Evolutionary conservation across 2,113 vertebrate genomes (phyloP).

Genomic region (Aphyosemion australe): DNA sequence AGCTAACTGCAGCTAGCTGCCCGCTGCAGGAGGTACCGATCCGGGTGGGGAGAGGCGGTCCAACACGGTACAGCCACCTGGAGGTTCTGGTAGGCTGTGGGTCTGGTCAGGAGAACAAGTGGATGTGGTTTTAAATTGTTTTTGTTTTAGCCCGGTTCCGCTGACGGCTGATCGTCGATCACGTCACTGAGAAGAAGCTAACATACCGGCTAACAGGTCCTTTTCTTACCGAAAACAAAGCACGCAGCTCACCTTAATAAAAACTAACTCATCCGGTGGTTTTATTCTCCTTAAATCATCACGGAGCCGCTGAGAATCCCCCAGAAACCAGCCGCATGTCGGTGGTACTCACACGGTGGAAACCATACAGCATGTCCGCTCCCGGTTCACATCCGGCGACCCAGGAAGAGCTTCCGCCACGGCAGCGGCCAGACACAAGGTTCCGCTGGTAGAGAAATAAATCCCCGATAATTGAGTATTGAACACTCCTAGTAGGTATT

Average conservation of each 20-base stretch:
- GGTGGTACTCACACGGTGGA: constrained; percentile 6
- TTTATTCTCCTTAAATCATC: constrained; percentile 1
- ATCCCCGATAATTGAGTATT: no score
- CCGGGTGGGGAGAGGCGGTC: neutral
- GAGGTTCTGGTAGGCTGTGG: rapidly evolving
- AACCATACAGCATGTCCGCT: constrained; percentile 63
- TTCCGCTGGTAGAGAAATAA: no score
- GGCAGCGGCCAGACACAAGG: no score
- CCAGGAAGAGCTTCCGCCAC: constrained; percentile 47
- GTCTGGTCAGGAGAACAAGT: rapidly evolving
- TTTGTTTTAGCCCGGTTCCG: constrained; percentile 3
- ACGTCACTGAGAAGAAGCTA: neutral
- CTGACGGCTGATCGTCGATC: neutral
- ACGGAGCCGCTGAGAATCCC: neutral
- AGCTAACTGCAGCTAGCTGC: constrained; percentile 37
- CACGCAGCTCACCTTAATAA: constrained; percentile 10
- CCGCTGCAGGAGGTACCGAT: neutral
- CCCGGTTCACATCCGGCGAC: constrained; percentile 50
- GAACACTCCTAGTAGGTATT: no score
- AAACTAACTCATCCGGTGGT: neutral
- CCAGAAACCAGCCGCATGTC: constrained; percentile 25
- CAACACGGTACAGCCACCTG: neutral
- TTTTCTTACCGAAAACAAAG: neutral
- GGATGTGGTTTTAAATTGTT: neutral
- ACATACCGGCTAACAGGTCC: neutral